phyloP scores from a whole-genome alignment of 2,888 invertebrate genomes.

The Ditula angustiorana region DNA sequence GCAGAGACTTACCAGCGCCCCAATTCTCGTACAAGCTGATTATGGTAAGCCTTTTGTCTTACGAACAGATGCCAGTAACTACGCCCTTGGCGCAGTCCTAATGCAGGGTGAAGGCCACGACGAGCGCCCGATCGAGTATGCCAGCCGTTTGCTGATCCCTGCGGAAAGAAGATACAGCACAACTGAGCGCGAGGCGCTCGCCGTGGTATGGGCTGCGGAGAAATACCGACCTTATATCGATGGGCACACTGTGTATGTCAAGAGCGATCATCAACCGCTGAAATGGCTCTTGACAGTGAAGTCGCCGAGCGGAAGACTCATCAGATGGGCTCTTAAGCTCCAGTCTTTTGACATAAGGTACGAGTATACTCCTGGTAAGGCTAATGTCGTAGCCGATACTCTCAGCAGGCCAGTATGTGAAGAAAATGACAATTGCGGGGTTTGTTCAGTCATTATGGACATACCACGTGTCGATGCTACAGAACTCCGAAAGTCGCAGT shows the following conservation, averaged over 20 bases:
- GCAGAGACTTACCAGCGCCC: constrained; percentile 39
- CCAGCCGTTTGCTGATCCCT: constrained; percentile 15
- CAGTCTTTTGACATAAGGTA: constrained; percentile 9
- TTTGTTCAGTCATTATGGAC: constrained; percentile 14
- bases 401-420: constrained; percentile 54
- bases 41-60: constrained; percentile 48
- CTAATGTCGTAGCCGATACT: too few relatives aligned
- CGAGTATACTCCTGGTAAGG: constrained; percentile 44
- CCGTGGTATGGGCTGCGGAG: constrained; percentile 19
- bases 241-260: constrained; percentile 58
- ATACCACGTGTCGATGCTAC: not conserved
- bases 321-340: constrained; percentile 7
- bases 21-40: constrained; percentile 44
- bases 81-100: constrained; percentile 42
- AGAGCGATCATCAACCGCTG: constrained; percentile 67
- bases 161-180: constrained; percentile 57
- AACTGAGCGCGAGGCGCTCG: constrained; percentile 55
- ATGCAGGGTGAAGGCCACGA: constrained; percentile 38
- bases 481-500: constrained; percentile 15
- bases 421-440: not conserved
- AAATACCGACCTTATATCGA: constrained; percentile 50
- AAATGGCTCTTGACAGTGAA: not conserved
- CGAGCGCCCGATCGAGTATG: constrained; percentile 28
- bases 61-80: constrained; percentile 53
- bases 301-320: constrained; percentile 8